Percentiles rank a stretch among this genome's conserved stretches.
Conservation (phyloP, 2,113 vertebrate species). For the Nannobrachium achirus region DNA sequence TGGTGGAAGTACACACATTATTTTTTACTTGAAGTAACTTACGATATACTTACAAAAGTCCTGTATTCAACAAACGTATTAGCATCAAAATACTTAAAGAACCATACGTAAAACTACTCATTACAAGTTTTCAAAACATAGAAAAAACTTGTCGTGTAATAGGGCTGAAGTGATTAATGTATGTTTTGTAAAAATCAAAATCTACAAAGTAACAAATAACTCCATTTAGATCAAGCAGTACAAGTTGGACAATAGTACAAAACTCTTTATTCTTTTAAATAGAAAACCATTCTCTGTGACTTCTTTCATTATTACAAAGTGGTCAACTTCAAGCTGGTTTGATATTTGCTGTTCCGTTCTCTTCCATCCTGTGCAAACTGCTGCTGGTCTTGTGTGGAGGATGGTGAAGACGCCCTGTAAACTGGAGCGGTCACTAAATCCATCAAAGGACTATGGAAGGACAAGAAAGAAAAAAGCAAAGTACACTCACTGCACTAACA, state of each 20-base stretch:
- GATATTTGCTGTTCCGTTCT: constrained; percentile 55
- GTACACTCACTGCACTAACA: not conserved
- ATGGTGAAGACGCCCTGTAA: constrained; percentile 74
- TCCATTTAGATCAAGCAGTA: not conserved
- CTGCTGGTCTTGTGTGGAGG: constrained; percentile 65
- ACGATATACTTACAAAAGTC: too few species aligned
- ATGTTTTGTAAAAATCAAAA: too few species aligned
- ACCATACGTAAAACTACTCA: too few species aligned
- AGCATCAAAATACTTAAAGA: too few species aligned
- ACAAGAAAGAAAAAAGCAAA: constrained; percentile 23
- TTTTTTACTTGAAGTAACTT: too few species aligned
- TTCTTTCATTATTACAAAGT: constrained; percentile 82
- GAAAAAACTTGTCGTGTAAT: too few species aligned
- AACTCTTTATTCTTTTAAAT: constrained; percentile 88
- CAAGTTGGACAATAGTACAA: constrained; percentile 38
- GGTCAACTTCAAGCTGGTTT: constrained; percentile 72
- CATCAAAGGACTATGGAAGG: constrained; percentile 67
- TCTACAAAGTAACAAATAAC: too few species aligned
- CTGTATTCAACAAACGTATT: too few species aligned
- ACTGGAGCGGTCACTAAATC: constrained; percentile 59
- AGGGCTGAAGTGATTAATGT: too few species aligned
- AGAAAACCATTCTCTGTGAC: constrained; percentile 84
- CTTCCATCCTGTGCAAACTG: constrained; percentile 85
- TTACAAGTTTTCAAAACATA: too few species aligned
- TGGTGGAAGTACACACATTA: too few species aligned